Percentiles rank a stretch among this genome's conserved stretches.
Conservation (phyloP, 2,113 vertebrate species). For the Uria aalge region DNA sequence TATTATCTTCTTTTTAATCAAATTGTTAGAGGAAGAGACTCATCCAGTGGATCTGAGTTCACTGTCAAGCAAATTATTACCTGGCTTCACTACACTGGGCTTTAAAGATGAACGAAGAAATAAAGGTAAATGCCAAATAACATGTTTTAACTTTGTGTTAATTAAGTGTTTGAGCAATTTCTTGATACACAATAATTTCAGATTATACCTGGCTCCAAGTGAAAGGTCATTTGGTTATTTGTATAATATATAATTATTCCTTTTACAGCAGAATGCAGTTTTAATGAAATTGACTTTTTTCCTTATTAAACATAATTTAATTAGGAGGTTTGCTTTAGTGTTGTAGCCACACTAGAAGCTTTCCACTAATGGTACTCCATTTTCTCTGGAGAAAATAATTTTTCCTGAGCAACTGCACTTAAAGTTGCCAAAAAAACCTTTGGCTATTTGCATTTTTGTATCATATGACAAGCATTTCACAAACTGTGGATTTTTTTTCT, state of each 20-base stretch:
- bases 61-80: slow-evolving; percentile 91
- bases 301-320: neutral
- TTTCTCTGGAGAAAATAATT: neutral
- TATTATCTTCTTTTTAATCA: neutral
- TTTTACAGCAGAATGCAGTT: neutral
- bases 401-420: neutral
- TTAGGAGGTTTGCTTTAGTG: neutral
- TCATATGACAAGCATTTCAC: neutral
- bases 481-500: neutral
- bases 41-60: slow-evolving; percentile 93
- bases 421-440: neutral
- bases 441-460: neutral
- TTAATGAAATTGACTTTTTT: neutral
- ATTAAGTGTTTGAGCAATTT: neutral
- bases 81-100: slow-evolving; percentile 90
- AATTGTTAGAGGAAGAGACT: slow-evolving; percentile 87
- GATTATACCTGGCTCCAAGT: neutral
- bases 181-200: neutral
- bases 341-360: neutral
- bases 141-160: neutral
- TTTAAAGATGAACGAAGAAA: slow-evolving; percentile 95
- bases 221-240: neutral
- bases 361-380: neutral
- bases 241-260: neutral
- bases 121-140: slow-evolving; percentile 78